Evolutionary conservation across 2,113 vertebrate species (phyloP).

Genomic region (Serinus canaria): DNA sequence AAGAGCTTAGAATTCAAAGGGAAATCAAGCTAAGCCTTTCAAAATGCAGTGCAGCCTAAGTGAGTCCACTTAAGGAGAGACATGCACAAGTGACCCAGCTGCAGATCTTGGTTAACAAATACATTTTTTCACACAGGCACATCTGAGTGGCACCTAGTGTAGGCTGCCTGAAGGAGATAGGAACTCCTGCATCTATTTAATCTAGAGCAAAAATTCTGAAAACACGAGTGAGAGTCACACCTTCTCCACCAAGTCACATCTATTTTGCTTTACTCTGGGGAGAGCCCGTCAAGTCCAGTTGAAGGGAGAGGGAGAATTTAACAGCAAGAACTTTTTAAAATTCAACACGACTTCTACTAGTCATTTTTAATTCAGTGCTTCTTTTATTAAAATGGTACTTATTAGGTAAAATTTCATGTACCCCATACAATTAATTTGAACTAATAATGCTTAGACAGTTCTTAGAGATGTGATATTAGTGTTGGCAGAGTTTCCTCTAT

Average conservation of each 20-base stretch:
- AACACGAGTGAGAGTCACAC: background rate
- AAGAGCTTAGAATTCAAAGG: background rate
- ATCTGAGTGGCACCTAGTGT: background rate
- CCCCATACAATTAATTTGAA: background rate
- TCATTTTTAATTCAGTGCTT: background rate
- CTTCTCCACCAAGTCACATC: background rate
- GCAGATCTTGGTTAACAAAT: background rate
- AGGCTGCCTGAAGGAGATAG: background rate
- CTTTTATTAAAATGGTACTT: background rate
- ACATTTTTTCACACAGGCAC: background rate
- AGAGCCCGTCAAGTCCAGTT: background rate
- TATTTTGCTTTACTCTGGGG: background rate
- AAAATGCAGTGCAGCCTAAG: background rate
- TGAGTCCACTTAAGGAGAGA: background rate
- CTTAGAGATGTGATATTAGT: background rate
- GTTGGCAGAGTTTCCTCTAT: constrained; percentile 19
- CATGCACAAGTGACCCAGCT: accelerated
- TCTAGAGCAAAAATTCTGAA: background rate
- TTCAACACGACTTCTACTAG: background rate
- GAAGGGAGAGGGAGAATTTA: background rate
- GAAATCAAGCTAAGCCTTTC: background rate
- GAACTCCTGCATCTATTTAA: background rate
- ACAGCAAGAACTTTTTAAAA: background rate
- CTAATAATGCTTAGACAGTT: background rate
- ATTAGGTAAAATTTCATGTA: background rate